Base-by-base conservation (phyloP, 2,797 vertebrate genomes). In the Pelobates cultripes region DNA sequence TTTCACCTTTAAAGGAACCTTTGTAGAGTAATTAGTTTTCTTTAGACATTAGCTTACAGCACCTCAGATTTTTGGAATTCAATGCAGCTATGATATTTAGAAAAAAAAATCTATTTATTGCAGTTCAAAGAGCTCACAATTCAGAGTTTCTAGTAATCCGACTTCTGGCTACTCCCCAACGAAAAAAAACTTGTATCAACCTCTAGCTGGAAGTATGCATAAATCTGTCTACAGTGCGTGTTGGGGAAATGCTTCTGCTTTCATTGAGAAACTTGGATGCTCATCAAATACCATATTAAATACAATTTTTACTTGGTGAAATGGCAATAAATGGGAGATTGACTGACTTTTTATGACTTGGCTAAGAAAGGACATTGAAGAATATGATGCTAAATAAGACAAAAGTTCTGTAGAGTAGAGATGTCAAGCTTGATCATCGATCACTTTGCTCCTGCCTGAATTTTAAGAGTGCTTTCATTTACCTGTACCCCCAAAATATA, bases 291-390 rank as follows among this genome's bases (percentile, higher is more conserved):
- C 7, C 41, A 53, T 51, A 41, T 47, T 15, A 66, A n/a, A 3
- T 53, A 68, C 13, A 53, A 15, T 55, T 55, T 68, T 40, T 40
- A 68, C 15, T 28, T 53, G 28, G n/a, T 51, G 74, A 60, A 74
- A 60, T 57, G 10, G 53, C 63, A 66, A 41, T 64, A 64, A 64
- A 75, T 13, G 13, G 57, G 60, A 53, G 64, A 77, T 77, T 75
- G n/a, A 68, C 10, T 15, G 8, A 43, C 28, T 74, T 57, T 60
- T 74, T 74, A 74, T 7, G 72, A 74, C 13, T 60, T 60, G 72
- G 72, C 53, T 40, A 9, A 2, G 40, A 43, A 68, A 43, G 3
- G 28, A 13, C 17, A 10, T 9, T 41, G 2, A 68, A 42, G 66
- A 7, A 43, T 68, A 13, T 12, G 66, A 68, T 68, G 0, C 40